These are phyloP conservation scores for Drosophila rellima DNA, from an alignment of 2,888 invertebrate genomes.

Conservation along the genomic window DNA sequence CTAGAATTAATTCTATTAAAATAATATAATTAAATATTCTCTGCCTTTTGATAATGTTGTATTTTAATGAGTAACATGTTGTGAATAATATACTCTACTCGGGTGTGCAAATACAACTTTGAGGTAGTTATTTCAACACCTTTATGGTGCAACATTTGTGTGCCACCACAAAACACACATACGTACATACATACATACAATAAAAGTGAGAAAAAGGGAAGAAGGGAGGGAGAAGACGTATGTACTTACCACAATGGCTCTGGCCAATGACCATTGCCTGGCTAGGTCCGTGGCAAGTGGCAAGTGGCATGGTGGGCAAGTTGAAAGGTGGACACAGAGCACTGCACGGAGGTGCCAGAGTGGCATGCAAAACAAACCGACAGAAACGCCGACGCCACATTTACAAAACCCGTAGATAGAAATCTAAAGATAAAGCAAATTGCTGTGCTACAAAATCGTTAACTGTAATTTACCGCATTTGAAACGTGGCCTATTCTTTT, in stretches of 20 bases:
- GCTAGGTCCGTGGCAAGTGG: conserved; percentile 8
- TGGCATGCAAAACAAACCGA: conserved; percentile 77
- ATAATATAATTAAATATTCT: too few species aligned
- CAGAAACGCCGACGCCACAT: conserved; percentile 64
- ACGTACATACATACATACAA: conserved; percentile 10
- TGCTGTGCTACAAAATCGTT: conserved; percentile 81
- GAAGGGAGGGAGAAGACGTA: background rate
- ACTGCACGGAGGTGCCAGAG: conserved; percentile 48
- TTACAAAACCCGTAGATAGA: conserved; percentile 74
- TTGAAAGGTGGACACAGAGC: conserved; percentile 6
- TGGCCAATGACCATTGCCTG: conserved; percentile 61
- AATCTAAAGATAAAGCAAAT: conserved; percentile 79
- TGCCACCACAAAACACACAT: conserved; percentile 28
- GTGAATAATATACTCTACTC: background rate
- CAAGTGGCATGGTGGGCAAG: background rate
- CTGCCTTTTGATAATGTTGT: too few species aligned
- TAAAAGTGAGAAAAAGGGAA: background rate
- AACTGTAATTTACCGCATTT: conserved; percentile 81
- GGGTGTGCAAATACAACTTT: conserved; percentile 34
- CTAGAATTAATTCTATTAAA: too few species aligned
- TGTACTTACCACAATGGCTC: conserved; percentile 58
- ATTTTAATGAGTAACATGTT: conserved; percentile 1
- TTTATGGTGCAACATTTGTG: conserved; percentile 68
- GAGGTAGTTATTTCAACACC: conserved; percentile 79
- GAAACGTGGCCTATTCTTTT: conserved; percentile 61